Percentiles rank a stretch among this genome's conserved stretches.
These are phyloP conservation scores for Zalophus californianus DNA, from an alignment of 2,797 vertebrate genomes.

Conservation along the genomic window DNA sequence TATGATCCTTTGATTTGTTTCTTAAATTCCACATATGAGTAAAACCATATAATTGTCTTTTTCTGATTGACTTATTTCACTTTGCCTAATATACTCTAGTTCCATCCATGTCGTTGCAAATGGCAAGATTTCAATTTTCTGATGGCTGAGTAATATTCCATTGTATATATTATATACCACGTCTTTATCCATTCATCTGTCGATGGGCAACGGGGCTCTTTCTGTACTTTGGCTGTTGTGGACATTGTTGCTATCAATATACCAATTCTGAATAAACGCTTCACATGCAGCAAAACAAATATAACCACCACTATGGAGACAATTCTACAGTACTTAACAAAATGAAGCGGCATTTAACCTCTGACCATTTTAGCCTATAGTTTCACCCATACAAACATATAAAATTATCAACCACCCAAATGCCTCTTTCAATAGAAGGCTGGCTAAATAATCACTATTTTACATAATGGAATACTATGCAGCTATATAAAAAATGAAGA, in stretches of 20 bases:
- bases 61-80: no score
- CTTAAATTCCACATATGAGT: no score
- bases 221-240: no score
- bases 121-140: no score
- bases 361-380: neutral
- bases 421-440: neutral
- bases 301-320: neutral
- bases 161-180: no score
- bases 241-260: neutral
- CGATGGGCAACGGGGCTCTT: no score
- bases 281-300: neutral
- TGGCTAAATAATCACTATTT: neutral
- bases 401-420: neutral
- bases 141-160: no score
- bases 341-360: neutral
- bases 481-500: neutral
- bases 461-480: neutral
- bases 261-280: neutral
- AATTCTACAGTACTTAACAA: neutral
- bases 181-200: no score
- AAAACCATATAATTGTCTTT: no score
- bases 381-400: neutral
- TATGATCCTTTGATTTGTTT: no score
- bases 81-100: no score
- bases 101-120: no score